These are phyloP conservation scores for Maniola hyperantus DNA, from an alignment of 2,888 invertebrate species.

Conservation along the genomic window DNA sequence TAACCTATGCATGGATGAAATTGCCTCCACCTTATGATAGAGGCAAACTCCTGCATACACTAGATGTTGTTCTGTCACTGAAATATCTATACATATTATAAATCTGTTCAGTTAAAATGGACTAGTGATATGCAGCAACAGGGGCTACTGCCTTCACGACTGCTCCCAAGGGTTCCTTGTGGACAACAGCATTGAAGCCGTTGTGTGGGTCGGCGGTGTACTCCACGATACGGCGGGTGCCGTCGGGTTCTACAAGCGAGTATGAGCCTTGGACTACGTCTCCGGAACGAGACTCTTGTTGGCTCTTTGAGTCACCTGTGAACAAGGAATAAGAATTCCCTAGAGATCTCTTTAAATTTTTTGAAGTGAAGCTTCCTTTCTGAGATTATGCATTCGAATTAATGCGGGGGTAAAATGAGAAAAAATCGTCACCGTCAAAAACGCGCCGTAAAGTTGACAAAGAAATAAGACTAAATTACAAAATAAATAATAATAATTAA, in stretches of 20 bases:
- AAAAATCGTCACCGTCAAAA: too few species aligned
- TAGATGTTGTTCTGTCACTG: background rate
- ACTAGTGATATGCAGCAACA: constrained; percentile 51
- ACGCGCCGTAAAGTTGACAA: too few species aligned
- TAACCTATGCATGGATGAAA: background rate
- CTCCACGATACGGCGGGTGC: constrained; percentile 83
- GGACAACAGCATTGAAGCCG: constrained; percentile 86
- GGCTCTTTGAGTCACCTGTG: constrained; percentile 76
- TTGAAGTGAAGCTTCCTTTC: too few species aligned
- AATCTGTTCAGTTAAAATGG: constrained; percentile 2
- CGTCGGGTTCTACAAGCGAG: constrained; percentile 85
- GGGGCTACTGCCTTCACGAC: constrained; percentile 73
- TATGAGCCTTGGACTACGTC: constrained; percentile 86
- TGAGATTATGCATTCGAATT: too few species aligned
- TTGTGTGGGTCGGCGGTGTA: constrained; percentile 86
- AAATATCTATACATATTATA: background rate
- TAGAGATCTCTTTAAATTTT: background rate
- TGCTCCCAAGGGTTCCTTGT: constrained; percentile 81
- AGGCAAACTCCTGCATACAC: background rate
- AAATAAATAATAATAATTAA: too few species aligned
- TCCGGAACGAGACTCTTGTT: constrained; percentile 81
- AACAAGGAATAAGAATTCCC: background rate
- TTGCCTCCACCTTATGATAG: background rate
- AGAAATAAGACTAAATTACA: too few species aligned
- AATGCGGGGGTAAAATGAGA: too few species aligned